Percentiles rank a stretch among this genome's conserved stretches.
These are phyloP conservation scores for Podarcis lilfordi DNA, from an alignment of 2,797 vertebrate species.

Conservation along the genomic window DNA sequence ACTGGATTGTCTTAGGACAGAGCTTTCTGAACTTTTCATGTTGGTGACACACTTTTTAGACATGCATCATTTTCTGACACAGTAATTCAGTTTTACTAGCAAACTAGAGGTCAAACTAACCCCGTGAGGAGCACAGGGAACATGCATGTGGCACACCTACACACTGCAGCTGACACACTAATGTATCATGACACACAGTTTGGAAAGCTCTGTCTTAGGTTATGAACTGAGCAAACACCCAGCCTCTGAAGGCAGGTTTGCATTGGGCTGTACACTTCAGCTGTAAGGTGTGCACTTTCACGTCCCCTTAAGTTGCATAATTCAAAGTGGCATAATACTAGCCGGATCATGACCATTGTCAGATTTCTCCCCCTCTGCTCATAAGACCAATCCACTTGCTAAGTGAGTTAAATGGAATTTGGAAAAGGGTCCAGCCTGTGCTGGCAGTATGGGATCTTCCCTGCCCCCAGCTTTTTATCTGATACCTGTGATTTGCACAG, in stretches of 20 bases:
- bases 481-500: background rate
- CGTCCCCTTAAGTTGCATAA: no score
- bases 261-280: background rate
- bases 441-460: background rate
- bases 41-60: no score
- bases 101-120: no score
- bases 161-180: no score
- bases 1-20: background rate
- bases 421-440: background rate
- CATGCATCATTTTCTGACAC: no score
- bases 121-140: no score
- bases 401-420: conserved; percentile 1
- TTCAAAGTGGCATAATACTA: background rate
- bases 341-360: background rate
- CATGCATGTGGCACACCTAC: no score
- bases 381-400: background rate
- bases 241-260: background rate
- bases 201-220: no score
- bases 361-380: background rate
- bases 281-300: background rate
- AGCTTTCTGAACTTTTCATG: no score
- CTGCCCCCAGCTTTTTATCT: no score
- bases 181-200: no score
- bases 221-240: background rate
- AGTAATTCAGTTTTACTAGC: no score